Evolutionary conservation across 2,113 vertebrate species (phyloP), one percentile per base, ranked within the genome.

Genomic region (Rynchops niger): DNA sequence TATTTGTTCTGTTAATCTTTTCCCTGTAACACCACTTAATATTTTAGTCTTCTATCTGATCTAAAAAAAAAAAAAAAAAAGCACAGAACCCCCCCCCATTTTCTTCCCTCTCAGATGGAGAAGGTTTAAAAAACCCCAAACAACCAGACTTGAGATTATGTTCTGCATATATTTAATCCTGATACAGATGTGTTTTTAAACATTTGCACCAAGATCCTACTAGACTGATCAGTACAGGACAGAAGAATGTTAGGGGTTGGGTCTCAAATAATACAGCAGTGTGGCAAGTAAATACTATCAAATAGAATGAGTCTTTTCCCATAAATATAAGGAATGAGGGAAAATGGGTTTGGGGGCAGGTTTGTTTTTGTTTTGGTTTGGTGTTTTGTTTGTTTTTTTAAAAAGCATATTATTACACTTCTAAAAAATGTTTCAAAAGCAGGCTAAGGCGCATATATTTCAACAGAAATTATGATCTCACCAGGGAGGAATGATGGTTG

Each of bases 401-500:
- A 47, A 36, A 82, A 76, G 22, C 32, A 22, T 40, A 10, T 77
- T 93, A 49, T 53, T 93, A 49, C 8, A 32, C 40, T 86, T 77
- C 4, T 67, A n/a, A 82, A 62, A 93, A 91, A 52, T 52, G 49
- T 74, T 94, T 85, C 58, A 80, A 61, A 74, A 72, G 14, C 34
- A 76, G 74, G 34, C 61, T 72, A 65, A 89, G 21, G 45, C 32
- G 1, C 11, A 32, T 69, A 58, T 29, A 86, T 72, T 90, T 95
- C 63, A 86, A 59, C 29, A 91, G 59, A 91, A 94, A 62, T 61
- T 38, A 52, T 91, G 86, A 92, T 86, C 85, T 97, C 92, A 88
- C 21, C 10, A n/a, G 77, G 32, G 40, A 95, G 61, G 80, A 93
- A 88, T 86, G 79, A 40, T 92, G 62, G 7, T 25, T 95, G 70